Base-by-base conservation (phyloP, 2,888 invertebrate genomes). In the Hylaea fasciaria region DNA sequence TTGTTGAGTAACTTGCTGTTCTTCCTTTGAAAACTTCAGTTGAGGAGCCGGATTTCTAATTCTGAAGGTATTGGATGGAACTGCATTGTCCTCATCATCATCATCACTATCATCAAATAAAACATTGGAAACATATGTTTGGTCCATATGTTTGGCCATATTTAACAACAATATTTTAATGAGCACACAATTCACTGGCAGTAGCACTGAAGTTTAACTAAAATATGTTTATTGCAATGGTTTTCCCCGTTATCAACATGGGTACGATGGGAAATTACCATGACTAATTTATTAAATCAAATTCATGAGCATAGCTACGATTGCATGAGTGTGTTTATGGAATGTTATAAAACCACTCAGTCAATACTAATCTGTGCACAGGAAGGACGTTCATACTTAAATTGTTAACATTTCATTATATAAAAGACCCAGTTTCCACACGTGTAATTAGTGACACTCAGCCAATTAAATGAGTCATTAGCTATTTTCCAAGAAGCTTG, bases 11-110 rank as follows among this genome's bases (percentile, higher is more conserved):
- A 12, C 93, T 77, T 95, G 95, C 64, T n/a, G 93, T 74, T 96
- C 96, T 61, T 95, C 82, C 40, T 93, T 91, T 80, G 66, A 85
- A 76, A 13, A 14, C 41, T 81, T 81, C 8, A 83, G 78, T 45
- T 81, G 78, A 22, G 85, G 72, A 16, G 82, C 79, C 57, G 83
- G 83, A 35, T 82, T 80, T 66, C 83, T 82, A 49, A 81, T 73
- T 69, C 87, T 81, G 68, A 86, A 95, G 83, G 95, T 95, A 68
- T 94, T 93, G 35, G 97, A 91, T 84, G 97, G 97, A 29, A 95
- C 94, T 74, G 96, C 96, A 78, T 97, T 97, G 78, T 96, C 96
- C 0, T 97, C 93, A 74, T 96, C 96, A 71, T 95, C 95, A 0
- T 97, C 93, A 75, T 96, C 96, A 70, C 95, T 95, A 62, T 96